Conservation (phyloP, 1,140 invertebrate species). For the Ceratina calcarata region DNA sequence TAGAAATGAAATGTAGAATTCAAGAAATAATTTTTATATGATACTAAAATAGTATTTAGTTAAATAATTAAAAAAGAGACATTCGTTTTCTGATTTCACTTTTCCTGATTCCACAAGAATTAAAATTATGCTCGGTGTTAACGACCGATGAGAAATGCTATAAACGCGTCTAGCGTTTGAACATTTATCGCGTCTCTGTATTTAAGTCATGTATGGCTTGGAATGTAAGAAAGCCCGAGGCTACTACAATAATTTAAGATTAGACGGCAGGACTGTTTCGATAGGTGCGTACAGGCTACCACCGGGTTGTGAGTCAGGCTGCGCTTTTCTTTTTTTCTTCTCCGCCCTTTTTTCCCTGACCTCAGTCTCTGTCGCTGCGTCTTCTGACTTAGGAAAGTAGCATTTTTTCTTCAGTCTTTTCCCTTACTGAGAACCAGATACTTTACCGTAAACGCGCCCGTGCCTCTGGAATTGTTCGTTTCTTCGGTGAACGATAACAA, state of each 20-base stretch:
- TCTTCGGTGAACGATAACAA: constrained; percentile 21
- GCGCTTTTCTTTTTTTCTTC: constrained; percentile 9
- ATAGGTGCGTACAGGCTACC: constrained; percentile 42
- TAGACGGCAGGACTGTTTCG: constrained; percentile 59
- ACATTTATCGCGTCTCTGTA: constrained; percentile 45
- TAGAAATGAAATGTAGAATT: too few relatives aligned
- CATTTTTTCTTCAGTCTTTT: constrained; percentile 8
- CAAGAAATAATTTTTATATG: too few relatives aligned
- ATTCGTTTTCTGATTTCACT: too few relatives aligned
- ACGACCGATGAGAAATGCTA: background rate
- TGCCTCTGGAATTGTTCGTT: too few relatives aligned
- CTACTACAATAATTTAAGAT: constrained; percentile 61
- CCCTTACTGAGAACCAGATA: constrained; percentile 6
- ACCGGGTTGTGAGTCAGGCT: constrained; percentile 23
- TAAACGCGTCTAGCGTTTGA: constrained; percentile 28
- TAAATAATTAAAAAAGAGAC: too few relatives aligned
- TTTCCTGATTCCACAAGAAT: too few relatives aligned
- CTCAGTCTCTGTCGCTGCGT: constrained; percentile 21
- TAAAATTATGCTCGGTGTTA: too few relatives aligned
- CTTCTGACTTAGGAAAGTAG: background rate
- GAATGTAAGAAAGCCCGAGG: constrained; percentile 61
- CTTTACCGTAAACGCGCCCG: too few relatives aligned
- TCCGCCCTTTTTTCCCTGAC: constrained; percentile 21
- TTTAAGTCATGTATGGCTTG: constrained; percentile 61
- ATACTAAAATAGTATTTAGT: too few relatives aligned